Evolutionary conservation across 2,113 vertebrate genomes (phyloP).

Genomic region (Pseudonaja textilis): DNA sequence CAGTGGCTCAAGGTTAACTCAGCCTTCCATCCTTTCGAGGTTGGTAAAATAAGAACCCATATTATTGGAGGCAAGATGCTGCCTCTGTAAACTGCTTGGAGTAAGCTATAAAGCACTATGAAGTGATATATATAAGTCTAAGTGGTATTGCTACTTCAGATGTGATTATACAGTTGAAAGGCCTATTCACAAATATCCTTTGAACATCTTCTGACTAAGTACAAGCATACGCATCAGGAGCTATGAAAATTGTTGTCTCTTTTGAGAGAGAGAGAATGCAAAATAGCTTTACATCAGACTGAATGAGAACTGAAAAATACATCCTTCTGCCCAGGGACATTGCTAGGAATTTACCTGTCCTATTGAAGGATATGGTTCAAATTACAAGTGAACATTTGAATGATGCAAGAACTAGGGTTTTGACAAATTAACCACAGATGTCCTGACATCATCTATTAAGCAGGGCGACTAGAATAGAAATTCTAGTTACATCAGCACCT

Average conservation of each 20-base stretch:
- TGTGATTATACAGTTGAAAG: not conserved
- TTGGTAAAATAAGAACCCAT: too few relatives aligned
- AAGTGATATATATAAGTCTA: too few relatives aligned
- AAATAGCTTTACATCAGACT: not conserved
- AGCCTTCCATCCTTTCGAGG: too few relatives aligned
- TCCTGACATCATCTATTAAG: not conserved
- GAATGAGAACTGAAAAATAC: not conserved
- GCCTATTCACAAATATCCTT: not conserved
- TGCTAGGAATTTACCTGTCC: not conserved
- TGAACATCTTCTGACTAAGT: not conserved
- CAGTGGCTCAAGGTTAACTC: too few relatives aligned
- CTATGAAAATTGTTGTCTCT: not conserved
- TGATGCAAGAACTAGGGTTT: not conserved
- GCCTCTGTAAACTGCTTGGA: too few relatives aligned
- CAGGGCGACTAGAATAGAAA: not conserved
- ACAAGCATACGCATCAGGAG: not conserved
- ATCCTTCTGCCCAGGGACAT: not conserved
- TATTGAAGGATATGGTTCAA: not conserved
- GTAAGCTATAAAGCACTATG: too few relatives aligned
- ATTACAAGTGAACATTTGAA: not conserved
- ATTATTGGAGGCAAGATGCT: too few relatives aligned
- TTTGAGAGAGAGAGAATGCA: not conserved
- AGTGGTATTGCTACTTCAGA: too few relatives aligned
- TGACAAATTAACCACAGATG: not conserved
- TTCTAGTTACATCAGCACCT: not conserved